A percentile compares a stretch with the other conserved stretches of the same genome.
phyloP scores from a whole-genome alignment of 64 coral and sea anemone species.

The Montipora efflorescens region DNA sequence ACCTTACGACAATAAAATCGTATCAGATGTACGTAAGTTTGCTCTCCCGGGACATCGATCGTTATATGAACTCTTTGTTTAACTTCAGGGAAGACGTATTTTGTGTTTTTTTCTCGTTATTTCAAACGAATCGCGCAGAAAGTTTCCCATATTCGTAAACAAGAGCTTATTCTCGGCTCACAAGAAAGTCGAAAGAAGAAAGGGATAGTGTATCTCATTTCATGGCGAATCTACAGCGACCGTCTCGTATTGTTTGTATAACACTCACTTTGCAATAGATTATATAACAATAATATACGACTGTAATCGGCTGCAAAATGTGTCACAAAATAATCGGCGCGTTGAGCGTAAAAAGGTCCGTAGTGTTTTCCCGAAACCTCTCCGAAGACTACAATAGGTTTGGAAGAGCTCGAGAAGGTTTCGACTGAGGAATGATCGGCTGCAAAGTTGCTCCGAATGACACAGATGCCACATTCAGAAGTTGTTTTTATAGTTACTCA shows the following conservation, averaged over 20 bases:
- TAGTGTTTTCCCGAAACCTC: too few species aligned
- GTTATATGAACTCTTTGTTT: background rate
- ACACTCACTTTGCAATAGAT: slow-evolving; percentile 58
- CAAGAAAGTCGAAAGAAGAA: too few species aligned
- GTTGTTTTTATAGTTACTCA: too few species aligned
- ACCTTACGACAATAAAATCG: background rate
- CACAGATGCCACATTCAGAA: background rate
- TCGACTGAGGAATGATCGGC: too few species aligned
- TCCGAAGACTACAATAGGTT: too few species aligned
- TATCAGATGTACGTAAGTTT: background rate
- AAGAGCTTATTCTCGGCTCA: too few species aligned
- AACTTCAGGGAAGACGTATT: background rate
- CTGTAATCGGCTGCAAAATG: slow-evolving; percentile 15
- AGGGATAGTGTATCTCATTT: slow-evolving; percentile 2
- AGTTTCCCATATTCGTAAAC: background rate
- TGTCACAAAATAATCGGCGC: background rate
- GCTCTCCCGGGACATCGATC: background rate
- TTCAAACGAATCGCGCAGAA: background rate
- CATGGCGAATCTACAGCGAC: background rate
- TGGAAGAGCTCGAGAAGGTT: too few species aligned
- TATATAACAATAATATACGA: slow-evolving; percentile 17
- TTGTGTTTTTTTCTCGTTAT: background rate
- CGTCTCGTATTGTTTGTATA: slow-evolving; percentile 17
- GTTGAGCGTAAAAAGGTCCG: background rate
- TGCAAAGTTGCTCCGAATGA: background rate